Evolutionary conservation across 2,113 vertebrate genomes (phyloP), one percentile per base, ranked within the genome.

Genomic region (Diadophis punctatus): DNA sequence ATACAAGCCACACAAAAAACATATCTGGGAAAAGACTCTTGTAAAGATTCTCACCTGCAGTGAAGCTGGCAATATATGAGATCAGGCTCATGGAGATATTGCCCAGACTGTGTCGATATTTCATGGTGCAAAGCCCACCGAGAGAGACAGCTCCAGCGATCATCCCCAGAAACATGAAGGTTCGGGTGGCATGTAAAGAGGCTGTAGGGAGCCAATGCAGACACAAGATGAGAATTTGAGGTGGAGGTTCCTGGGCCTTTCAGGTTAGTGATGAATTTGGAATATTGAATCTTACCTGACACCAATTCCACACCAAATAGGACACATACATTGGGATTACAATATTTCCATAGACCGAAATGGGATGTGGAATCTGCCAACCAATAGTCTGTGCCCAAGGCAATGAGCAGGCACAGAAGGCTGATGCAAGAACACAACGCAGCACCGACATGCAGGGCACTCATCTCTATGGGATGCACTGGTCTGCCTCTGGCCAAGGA

Each of bases 301-400:
- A 63, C 3, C 3, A 1, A 4, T 60, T 30, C 8, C 58, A 60
- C 58, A 60, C 27, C 58, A 12, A 60, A 27, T 11, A 3, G 7
- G 1, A 8, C 0, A 34, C 74, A 84, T 8, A 2, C 2, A 8
- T 3, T 0, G 0, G 0, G 0, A 1, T 22, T 0, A 34, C 87
- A 88, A 27, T 0, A 1, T 39, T 39, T 34, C 89, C 89, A 90
- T 22, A 90, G 20, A n/a, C 63, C 89, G 1, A 1, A 0, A 3
- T 27, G 30, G 1, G 0, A 0, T 4, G 0, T 0, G 20, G 2
- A 23, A 23, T 1, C 1, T 1, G 0, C 3, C 9, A 39, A 3
- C 89, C 89, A 90, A 23, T 80, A 16, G 20, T 80, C n/a, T n/a
- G n/a, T n/a, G n/a, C n/a, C n/a, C n/a, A n/a, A n/a, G n/a, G n/a